Conservation (phyloP, 37 sponge, comb jelly and placozoan genomes). For the Petrosia ficiformis region DNA sequence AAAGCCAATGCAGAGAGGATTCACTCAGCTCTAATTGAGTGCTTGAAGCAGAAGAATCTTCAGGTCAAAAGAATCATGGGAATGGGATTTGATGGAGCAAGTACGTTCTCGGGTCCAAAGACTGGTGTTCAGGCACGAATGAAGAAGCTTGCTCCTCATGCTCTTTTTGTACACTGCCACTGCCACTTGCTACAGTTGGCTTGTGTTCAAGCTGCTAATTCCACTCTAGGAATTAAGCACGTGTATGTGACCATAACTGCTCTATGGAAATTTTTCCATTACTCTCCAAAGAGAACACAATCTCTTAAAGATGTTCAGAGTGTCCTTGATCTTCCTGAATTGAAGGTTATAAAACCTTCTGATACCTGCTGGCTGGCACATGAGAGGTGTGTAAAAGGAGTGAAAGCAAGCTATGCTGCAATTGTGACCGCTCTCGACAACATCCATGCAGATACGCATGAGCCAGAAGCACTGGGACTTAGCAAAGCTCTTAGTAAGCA, state of each 20-base stretch:
- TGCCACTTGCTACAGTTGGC: constrained; percentile 59
- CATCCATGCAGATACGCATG: constrained; percentile 48
- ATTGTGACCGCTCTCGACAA: constrained; percentile 44
- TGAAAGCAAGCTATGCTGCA: constrained; percentile 51
- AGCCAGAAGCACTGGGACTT: constrained; percentile 67
- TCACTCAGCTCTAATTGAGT: constrained; percentile 41
- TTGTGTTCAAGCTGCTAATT: constrained; percentile 72
- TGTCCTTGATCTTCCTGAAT: constrained; percentile 53
- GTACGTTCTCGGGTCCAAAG: constrained; percentile 54
- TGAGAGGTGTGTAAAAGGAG: constrained; percentile 65
- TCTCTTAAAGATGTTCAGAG: constrained; percentile 43
- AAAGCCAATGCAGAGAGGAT: constrained; percentile 37
- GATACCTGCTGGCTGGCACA: constrained; percentile 69
- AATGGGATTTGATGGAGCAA: constrained; percentile 71
- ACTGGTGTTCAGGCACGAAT: constrained; percentile 47
- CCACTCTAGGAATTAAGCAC: constrained; percentile 42
- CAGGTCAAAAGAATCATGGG: constrained; percentile 40
- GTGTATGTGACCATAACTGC: constrained; percentile 44
- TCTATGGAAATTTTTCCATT: constrained; percentile 50
- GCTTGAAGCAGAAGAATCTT: constrained; percentile 51
- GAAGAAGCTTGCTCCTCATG: constrained; percentile 49
- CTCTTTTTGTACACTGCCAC: constrained; percentile 47
- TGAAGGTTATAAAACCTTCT: constrained; percentile 63
- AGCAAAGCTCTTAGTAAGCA: constrained; percentile 48
- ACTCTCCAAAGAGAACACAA: constrained; percentile 46